Percentiles rank a stretch among this genome's conserved stretches.
These are phyloP conservation scores for Coecobrya sp. DNA, from an alignment of 2,888 invertebrate genomes.

Conservation along the genomic window DNA sequence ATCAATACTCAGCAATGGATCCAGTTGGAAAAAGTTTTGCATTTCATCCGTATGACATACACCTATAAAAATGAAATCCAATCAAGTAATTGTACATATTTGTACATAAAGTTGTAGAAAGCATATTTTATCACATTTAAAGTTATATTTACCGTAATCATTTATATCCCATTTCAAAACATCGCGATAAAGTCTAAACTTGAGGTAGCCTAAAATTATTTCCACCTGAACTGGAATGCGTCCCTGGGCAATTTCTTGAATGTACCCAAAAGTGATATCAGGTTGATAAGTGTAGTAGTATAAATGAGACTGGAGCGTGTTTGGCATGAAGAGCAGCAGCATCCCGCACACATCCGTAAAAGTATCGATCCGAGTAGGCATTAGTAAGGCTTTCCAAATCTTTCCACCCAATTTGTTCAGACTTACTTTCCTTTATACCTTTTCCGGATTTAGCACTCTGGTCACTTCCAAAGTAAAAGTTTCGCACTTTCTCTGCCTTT, in stretches of 20 bases:
- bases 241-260: slow-evolving; percentile 56
- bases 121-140: not conserved
- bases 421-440: slow-evolving; percentile 14
- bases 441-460: not conserved
- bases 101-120: too few relatives aligned
- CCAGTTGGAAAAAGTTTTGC: slow-evolving; percentile 68
- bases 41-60: slow-evolving; percentile 79
- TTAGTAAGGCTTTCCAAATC: slow-evolving; percentile 73
- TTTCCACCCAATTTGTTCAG: slow-evolving; percentile 47
- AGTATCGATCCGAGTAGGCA: slow-evolving; percentile 79
- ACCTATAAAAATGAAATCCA: slow-evolving; percentile 56
- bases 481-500: slow-evolving; percentile 23
- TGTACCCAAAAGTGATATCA: slow-evolving; percentile 73
- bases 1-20: slow-evolving; percentile 60
- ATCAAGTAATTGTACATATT: too few relatives aligned
- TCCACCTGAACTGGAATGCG: slow-evolving; percentile 59
- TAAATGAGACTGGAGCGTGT: slow-evolving; percentile 74
- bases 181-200: slow-evolving; percentile 49
- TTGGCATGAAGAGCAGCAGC: slow-evolving; percentile 72
- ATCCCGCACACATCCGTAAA: slow-evolving; percentile 68
- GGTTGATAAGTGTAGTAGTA: slow-evolving; percentile 80
- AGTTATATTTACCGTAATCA: slow-evolving; percentile 65
- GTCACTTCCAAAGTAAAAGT: slow-evolving; percentile 36
- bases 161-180: slow-evolving; percentile 58
- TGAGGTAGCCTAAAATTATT: slow-evolving; percentile 50